Conservation (phyloP, 2,888 invertebrate species). For the Diarsia dahlii region DNA sequence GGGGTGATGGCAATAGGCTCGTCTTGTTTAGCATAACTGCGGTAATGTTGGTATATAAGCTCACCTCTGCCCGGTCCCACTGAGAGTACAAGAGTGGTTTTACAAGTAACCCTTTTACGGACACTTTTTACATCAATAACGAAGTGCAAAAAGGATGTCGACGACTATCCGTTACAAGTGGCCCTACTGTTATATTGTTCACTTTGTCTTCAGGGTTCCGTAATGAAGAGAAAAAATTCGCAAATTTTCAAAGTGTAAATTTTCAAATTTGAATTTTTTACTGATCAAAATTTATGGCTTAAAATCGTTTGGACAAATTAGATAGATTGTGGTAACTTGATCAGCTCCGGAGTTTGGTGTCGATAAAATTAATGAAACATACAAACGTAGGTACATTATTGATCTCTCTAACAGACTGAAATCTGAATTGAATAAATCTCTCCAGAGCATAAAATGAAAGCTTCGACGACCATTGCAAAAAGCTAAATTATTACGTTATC, state of each 20-base stretch:
- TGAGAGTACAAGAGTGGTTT: neutral
- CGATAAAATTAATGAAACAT: too few relatives aligned
- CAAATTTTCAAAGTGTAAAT: too few relatives aligned
- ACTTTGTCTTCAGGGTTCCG: constrained; percentile 7
- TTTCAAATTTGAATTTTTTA: too few relatives aligned
- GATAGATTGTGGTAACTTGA: too few relatives aligned
- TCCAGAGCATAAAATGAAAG: neutral
- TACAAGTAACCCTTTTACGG: neutral
- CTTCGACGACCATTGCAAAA: neutral
- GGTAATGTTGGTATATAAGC: neutral
- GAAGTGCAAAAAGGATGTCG: constrained; percentile 21
- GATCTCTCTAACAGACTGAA: too few relatives aligned
- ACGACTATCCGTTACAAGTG: constrained; percentile 6
- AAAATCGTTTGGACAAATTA: too few relatives aligned
- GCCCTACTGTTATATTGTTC: neutral
- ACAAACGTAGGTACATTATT: too few relatives aligned
- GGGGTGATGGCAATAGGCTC: neutral
- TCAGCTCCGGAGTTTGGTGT: too few relatives aligned
- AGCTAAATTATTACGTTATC: neutral
- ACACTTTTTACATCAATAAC: constrained; percentile 11
- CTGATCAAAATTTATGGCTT: too few relatives aligned
- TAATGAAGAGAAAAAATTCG: too few relatives aligned
- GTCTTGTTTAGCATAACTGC: neutral
- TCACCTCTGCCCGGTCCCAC: too few relatives aligned
- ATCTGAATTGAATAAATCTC: too few relatives aligned